phyloP scores from a whole-genome alignment of 2,888 invertebrate species.

The Leptopilina drosophilae region DNA sequence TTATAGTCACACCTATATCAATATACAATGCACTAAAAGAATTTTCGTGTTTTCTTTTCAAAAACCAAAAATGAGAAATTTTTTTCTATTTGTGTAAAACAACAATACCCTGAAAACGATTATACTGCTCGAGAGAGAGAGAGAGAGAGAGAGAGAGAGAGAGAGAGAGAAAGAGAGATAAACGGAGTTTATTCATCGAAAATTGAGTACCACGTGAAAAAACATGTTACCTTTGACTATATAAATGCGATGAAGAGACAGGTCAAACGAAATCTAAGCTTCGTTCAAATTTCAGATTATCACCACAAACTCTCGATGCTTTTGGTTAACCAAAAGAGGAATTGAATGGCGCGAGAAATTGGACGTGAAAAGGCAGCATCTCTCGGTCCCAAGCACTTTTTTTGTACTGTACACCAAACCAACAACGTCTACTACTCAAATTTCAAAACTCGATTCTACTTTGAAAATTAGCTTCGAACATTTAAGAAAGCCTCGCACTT shows the following conservation, averaged over 20 bases:
- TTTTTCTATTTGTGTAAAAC: conserved; percentile 23
- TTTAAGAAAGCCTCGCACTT: conserved; percentile 55
- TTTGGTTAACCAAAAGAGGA: conserved; percentile 44
- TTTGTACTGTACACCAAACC: conserved; percentile 53
- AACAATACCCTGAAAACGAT: conserved; percentile 24
- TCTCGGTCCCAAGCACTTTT: conserved; percentile 60
- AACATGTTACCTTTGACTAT: conserved; percentile 57
- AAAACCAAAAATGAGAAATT: conserved; percentile 45
- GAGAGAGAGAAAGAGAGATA: conserved; percentile 15
- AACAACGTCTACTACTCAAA: conserved; percentile 66
- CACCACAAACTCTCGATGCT: conserved; percentile 54
- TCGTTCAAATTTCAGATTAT: conserved; percentile 64
- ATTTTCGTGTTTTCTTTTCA: conserved; percentile 29
- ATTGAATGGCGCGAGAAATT: conserved; percentile 51
- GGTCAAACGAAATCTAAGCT: conserved; percentile 43
- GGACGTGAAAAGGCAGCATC: conserved; percentile 65
- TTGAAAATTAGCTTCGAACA: conserved; percentile 68
- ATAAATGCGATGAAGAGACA: conserved; percentile 39
- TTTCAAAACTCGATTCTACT: conserved; percentile 72
- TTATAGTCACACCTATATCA: background rate
- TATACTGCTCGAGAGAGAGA: conserved; percentile 35
- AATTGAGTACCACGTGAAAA: conserved; percentile 56
- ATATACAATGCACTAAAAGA: background rate
- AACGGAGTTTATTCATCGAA: conserved; percentile 44
- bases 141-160: conserved; percentile 19